Conservation (phyloP, 2,888 invertebrate genomes). For the Bombylius major region DNA sequence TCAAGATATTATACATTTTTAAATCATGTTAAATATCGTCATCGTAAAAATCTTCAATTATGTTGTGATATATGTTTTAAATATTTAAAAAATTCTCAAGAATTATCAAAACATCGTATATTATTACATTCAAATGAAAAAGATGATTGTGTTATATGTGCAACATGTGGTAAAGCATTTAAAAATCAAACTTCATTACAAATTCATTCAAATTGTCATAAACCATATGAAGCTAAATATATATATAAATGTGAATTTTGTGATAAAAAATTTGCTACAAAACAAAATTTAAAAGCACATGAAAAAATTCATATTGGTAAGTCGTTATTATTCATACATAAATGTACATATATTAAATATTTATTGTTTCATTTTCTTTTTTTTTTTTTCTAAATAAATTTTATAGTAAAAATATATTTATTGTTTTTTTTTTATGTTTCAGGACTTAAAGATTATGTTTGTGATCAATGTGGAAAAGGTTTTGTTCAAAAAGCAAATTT, state of each 20-base stretch:
- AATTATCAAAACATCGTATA: constrained; percentile 17
- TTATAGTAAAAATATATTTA: background rate
- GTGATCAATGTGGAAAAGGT: constrained; percentile 38
- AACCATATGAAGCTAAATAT: constrained; percentile 11
- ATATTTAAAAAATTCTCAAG: constrained; percentile 8
- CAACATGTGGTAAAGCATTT: constrained; percentile 21
- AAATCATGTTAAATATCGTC: constrained; percentile 23
- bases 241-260: constrained; percentile 15
- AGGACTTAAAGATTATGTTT: constrained; percentile 30
- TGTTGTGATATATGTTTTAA: constrained; percentile 22
- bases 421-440: background rate
- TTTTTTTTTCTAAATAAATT: too few relatives aligned
- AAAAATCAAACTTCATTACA: constrained; percentile 14
- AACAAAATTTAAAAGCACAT: constrained; percentile 19
- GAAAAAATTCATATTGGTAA: constrained; percentile 21
- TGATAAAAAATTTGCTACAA: constrained; percentile 16
- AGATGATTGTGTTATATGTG: constrained; percentile 14
- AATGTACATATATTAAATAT: too few relatives aligned
- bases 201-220: constrained; percentile 18
- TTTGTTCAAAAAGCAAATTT: constrained; percentile 40
- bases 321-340: background rate
- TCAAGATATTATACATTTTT: constrained; percentile 21
- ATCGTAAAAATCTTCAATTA: constrained; percentile 18
- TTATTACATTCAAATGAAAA: constrained; percentile 1
- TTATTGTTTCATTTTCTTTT: too few relatives aligned